Conservation (phyloP, 2,113 vertebrate genomes). For the Ptychochromis oligacanthus region DNA sequence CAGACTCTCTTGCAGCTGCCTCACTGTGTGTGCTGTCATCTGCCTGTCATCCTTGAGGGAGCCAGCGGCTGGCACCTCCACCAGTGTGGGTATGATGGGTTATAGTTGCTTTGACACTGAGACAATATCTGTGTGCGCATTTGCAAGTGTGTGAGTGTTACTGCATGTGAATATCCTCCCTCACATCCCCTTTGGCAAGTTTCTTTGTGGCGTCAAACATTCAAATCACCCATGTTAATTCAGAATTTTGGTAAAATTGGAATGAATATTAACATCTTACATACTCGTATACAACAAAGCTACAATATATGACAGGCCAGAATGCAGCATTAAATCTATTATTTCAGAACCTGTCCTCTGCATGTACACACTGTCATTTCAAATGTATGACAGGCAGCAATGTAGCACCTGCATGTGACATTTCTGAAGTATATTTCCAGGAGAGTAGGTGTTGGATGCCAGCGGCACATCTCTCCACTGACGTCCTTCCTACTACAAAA, state of each 20-base stretch:
- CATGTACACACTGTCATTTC: slow-evolving; percentile 19
- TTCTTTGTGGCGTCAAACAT: slow-evolving; percentile 17
- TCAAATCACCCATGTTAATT: slow-evolving; percentile 3
- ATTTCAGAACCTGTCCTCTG: slow-evolving; percentile 1
- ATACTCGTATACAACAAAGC: background rate
- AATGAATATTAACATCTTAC: background rate
- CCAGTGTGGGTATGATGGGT: slow-evolving; percentile 44
- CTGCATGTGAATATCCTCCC: slow-evolving; percentile 2
- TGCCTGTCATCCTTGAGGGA: slow-evolving; percentile 51
- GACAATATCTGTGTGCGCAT: slow-evolving; percentile 15
- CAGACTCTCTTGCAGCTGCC: slow-evolving; percentile 28
- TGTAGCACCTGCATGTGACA: slow-evolving; percentile 48
- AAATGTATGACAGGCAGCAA: slow-evolving; percentile 33
- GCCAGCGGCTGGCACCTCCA: slow-evolving; percentile 45
- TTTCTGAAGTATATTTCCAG: slow-evolving; percentile 44
- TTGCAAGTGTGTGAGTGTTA: background rate
- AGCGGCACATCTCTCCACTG: slow-evolving; percentile 36
- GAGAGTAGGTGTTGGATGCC: slow-evolving; percentile 46
- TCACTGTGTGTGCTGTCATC: slow-evolving; percentile 48
- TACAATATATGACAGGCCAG: background rate
- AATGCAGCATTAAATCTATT: background rate
- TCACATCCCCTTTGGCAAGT: slow-evolving; percentile 12
- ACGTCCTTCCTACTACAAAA: slow-evolving; percentile 50
- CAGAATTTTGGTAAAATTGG: slow-evolving; percentile 1
- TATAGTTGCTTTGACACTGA: slow-evolving; percentile 45